phyloP scores from a whole-genome alignment of 2,888 invertebrate species.

The Julus scandinavius region DNA sequence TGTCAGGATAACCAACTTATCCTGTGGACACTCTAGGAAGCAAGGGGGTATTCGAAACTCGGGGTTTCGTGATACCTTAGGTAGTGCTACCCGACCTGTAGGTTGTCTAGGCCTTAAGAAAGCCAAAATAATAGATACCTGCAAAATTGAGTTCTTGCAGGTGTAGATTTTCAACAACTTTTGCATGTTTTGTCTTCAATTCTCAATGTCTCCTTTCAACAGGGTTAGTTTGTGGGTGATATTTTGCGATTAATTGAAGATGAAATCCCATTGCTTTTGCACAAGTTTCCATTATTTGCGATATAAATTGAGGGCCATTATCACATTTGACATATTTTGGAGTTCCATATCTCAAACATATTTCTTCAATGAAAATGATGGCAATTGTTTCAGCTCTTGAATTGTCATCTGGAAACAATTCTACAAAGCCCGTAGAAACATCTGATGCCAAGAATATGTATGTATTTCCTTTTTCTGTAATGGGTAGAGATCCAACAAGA shows the following conservation, averaged over 20 bases:
- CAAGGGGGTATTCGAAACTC: too few species aligned
- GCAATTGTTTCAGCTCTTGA: constrained; percentile 43
- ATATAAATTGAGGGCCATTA: constrained; percentile 19
- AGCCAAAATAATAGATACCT: too few species aligned
- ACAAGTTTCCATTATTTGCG: too few species aligned
- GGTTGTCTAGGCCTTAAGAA: too few species aligned
- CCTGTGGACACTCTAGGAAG: too few species aligned
- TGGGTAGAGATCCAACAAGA: constrained; percentile 52
- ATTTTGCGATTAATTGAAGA: background rate
- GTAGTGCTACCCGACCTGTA: too few species aligned
- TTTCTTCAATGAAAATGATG: constrained; percentile 39
- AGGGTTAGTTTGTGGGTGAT: background rate
- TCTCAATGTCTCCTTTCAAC: too few species aligned
- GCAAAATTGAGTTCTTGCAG: too few species aligned
- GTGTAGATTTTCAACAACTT: too few species aligned
- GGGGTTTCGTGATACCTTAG: too few species aligned
- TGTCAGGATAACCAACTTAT: too few species aligned
- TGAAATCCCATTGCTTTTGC: background rate
- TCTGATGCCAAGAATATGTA: background rate
- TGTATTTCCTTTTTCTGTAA: background rate
- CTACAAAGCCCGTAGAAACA: background rate
- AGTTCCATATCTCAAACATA: constrained; percentile 55
- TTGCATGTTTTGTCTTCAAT: too few species aligned
- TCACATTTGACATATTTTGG: background rate
- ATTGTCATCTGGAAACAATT: constrained; percentile 50